phyloP scores from a whole-genome alignment of 2,113 vertebrate species.

The Saguinus imperator region DNA sequence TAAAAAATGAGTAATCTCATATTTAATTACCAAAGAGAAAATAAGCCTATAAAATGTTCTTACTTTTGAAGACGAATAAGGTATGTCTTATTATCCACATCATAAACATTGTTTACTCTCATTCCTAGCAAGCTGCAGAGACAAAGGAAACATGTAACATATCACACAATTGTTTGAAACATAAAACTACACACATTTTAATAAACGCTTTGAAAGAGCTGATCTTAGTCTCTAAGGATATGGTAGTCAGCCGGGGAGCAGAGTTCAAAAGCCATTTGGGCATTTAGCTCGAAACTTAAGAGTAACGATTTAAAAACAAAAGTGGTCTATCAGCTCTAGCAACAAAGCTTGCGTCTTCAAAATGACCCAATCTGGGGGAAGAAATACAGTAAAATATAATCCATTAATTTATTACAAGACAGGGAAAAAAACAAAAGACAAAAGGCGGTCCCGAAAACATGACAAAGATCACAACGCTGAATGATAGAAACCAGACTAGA shows the following conservation, averaged over 20 bases:
- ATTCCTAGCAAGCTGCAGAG: constrained; percentile 93
- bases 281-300: background rate
- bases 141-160: constrained; percentile 22
- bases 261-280: background rate
- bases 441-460: background rate
- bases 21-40: background rate
- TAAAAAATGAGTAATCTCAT: background rate
- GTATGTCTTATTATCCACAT: constrained; percentile 98
- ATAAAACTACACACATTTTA: background rate
- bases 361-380: background rate
- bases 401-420: background rate
- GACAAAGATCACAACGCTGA: background rate
- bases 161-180: background rate
- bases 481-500: background rate
- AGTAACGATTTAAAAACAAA: background rate
- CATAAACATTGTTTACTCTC: constrained; percentile 97
- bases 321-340: background rate
- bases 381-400: background rate
- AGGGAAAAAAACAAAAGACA: background rate
- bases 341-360: background rate
- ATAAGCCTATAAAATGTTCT: constrained; percentile 72
- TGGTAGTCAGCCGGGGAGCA: background rate
- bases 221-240: background rate
- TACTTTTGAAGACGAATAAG: constrained; percentile 98
- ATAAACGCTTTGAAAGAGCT: background rate